Base-by-base conservation (phyloP, 1,140 invertebrate genomes). In the Colletes gigas region DNA sequence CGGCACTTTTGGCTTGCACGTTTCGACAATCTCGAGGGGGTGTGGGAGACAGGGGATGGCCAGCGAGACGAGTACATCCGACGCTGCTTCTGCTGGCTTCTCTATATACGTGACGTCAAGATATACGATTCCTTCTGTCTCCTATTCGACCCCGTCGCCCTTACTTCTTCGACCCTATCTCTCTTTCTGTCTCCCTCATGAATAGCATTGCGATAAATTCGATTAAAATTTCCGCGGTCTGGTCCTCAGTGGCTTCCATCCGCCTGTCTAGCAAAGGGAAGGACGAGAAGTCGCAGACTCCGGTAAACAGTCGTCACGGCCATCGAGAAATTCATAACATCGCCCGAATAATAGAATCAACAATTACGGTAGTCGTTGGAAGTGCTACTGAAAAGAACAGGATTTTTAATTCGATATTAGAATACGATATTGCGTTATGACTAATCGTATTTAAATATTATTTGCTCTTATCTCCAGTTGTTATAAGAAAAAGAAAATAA, bases 151-250 rank as follows among this genome's bases (percentile, higher is more conserved):
- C 63, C 44, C 21, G 52, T 78, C 30, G 50, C 41, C 68, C 74
- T 75, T 77, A 66, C 78, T 62, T 74, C 74, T 50, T 62, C 66
- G 47, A 62, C 19, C 57, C 85, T 91, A 88, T 92, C 89, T 55
- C 84, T 78, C 66, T 66, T 73, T 87, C 82, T 59, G 85, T 86
- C 78, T 85, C 88, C 92, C 91, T 92, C 92, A 93, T 93, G 92
- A 93, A 93, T 93, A 92, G 90, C 90, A 92, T 92, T 92, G 91
- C 91, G 91, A 93, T 93, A 93, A 93, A 92, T 93, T 93, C 92
- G 91, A 93, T 93, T 93, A 93, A 93, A 93, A 93, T 90, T 92
- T 93, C 88, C 88, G 89, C 91, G 88, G 89, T 88, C 80, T 83
- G 88, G 89, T 88, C 80, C 85, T 80, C 86, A 79, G 79, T 85